Conservation (phyloP, 2,113 vertebrate genomes). For the Gambusia affinis region DNA sequence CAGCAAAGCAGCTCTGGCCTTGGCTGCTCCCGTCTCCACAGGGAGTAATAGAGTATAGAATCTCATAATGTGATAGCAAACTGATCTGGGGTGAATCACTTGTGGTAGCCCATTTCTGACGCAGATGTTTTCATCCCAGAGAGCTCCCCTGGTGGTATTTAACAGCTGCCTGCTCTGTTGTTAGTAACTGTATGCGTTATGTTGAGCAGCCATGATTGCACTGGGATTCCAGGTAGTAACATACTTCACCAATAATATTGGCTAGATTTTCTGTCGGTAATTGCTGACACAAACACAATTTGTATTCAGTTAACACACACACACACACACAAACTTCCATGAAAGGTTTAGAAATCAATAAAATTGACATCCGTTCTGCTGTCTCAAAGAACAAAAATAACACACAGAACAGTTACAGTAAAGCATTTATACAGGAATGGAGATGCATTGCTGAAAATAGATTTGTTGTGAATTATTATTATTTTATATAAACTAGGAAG, state of each 20-base stretch:
- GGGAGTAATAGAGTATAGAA: conserved; percentile 31
- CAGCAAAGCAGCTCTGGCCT: conserved; percentile 33
- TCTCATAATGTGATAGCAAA: conserved; percentile 33
- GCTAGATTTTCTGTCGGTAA: conserved; percentile 31
- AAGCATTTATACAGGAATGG: too few relatives aligned
- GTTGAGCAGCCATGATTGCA: neutral
- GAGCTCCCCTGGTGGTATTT: neutral
- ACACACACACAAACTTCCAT: neutral
- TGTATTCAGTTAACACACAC: neutral
- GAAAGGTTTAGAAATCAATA: conserved; percentile 7
- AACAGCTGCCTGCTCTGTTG: conserved; percentile 19
- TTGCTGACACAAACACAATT: conserved; percentile 26
- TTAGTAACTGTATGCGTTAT: neutral
- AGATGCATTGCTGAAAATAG: too few relatives aligned
- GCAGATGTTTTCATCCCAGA: conserved; percentile 4
- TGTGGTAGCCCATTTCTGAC: conserved; percentile 6
- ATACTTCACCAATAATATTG: neutral
- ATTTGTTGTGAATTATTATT: too few relatives aligned
- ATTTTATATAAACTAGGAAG: too few relatives aligned
- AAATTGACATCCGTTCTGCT: conserved; percentile 26
- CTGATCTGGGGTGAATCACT: conserved; percentile 41
- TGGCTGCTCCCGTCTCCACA: conserved; percentile 10
- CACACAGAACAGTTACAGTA: too few relatives aligned
- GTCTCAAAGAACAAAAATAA: neutral
- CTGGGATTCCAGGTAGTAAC: neutral